Conservation (phyloP, 2,888 invertebrate genomes). For the Aporophyla nigra region DNA sequence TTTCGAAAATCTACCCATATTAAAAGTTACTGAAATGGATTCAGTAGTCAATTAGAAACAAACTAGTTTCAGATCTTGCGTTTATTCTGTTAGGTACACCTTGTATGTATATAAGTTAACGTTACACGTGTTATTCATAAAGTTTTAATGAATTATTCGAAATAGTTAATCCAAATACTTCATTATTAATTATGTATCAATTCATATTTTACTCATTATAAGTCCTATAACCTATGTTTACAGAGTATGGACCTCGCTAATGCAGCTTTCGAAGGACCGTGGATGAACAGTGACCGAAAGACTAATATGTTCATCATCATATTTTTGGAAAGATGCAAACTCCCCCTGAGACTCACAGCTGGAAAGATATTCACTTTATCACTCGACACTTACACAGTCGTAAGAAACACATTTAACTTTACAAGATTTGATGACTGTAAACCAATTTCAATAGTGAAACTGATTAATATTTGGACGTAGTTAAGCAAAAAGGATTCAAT, state of each 20-base stretch:
- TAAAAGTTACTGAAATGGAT: too few relatives aligned
- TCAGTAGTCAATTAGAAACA: too few relatives aligned
- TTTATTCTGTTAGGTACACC: too few relatives aligned
- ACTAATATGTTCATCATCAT: constrained; percentile 83
- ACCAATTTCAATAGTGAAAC: too few relatives aligned
- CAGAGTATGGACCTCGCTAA: constrained; percentile 87
- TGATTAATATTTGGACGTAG: too few relatives aligned
- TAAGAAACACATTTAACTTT: constrained; percentile 71
- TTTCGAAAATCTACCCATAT: too few relatives aligned
- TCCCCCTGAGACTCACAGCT: constrained; percentile 87
- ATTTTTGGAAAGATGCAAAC: constrained; percentile 88
- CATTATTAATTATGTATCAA: neutral
- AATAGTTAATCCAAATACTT: neutral
- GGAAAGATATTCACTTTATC: constrained; percentile 90
- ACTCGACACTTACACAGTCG: constrained; percentile 88
- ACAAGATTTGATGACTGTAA: too few relatives aligned
- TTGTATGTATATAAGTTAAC: too few relatives aligned
- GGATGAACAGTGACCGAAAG: constrained; percentile 82
- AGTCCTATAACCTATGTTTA: constrained; percentile 35
- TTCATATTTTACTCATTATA: neutral
- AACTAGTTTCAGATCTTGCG: too few relatives aligned
- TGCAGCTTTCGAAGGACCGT: constrained; percentile 89
- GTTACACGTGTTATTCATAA: constrained; percentile 24
- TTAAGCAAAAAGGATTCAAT: too few relatives aligned
- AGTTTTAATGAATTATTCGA: constrained; percentile 4